phyloP scores from a whole-genome alignment of 2,797 vertebrate species.

The Gymnothorax javanicus region DNA sequence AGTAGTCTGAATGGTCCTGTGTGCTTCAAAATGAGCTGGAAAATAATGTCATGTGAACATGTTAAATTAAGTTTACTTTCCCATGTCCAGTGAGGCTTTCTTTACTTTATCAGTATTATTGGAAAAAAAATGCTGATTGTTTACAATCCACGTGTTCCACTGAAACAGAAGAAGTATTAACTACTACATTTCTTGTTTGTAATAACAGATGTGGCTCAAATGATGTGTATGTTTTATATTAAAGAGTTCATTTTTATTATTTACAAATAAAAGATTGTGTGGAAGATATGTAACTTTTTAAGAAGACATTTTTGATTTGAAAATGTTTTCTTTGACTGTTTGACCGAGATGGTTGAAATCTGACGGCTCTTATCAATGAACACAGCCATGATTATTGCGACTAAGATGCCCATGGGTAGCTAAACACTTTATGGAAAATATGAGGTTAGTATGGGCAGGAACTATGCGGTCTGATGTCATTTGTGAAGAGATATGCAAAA shows the following conservation, averaged over 20 bases:
- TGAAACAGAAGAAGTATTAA: constrained; percentile 78
- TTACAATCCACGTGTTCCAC: constrained; percentile 78
- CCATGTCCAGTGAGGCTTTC: constrained; percentile 81
- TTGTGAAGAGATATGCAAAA: background rate
- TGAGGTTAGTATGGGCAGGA: background rate
- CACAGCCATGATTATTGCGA: background rate
- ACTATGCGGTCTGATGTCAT: background rate
- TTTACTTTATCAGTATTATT: constrained; percentile 83
- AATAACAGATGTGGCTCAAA: constrained; percentile 82
- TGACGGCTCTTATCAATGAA: background rate
- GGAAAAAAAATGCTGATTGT: constrained; percentile 76
- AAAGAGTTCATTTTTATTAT: constrained; percentile 86
- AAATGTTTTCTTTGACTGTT: background rate
- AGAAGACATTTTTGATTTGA: constrained; percentile 8
- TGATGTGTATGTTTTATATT: constrained; percentile 86
- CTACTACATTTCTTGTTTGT: constrained; percentile 83
- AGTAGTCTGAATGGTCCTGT: constrained; percentile 83
- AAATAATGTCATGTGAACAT: constrained; percentile 87
- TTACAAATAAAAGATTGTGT: constrained; percentile 87
- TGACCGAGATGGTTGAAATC: background rate
- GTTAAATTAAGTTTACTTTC: constrained; percentile 96
- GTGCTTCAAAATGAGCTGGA: constrained; percentile 89
- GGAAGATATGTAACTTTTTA: constrained; percentile 60
- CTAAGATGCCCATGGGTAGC: background rate
- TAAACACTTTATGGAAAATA: background rate